Evolutionary conservation across 1,140 invertebrate genomes (phyloP).

Genomic region (Drosophila hydei): DNA sequence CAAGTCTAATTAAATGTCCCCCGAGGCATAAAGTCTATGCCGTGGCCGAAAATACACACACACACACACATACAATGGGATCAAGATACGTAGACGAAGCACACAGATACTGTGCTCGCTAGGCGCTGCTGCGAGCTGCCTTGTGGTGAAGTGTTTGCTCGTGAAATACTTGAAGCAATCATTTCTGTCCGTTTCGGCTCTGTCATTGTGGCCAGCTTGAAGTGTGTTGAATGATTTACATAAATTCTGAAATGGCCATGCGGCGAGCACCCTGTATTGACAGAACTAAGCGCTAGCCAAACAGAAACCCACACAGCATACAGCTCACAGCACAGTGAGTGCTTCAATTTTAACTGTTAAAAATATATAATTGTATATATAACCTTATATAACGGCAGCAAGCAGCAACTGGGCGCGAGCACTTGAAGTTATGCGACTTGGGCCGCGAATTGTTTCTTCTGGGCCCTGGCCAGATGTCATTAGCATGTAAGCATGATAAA

Average conservation of each 20-base stretch:
- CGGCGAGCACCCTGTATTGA: constrained; percentile 68
- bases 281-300: constrained; percentile 74
- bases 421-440: constrained; percentile 41
- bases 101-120: constrained; percentile 23
- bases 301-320: constrained; percentile 65
- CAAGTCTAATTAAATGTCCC: constrained; percentile 78
- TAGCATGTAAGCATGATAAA: constrained; percentile 82
- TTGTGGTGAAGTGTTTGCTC: constrained; percentile 68
- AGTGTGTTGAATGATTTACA: constrained; percentile 78
- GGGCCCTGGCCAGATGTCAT: constrained; percentile 66
- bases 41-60: constrained; percentile 24
- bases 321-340: constrained; percentile 6
- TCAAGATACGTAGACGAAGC: constrained; percentile 17
- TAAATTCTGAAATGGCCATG: constrained; percentile 74
- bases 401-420: constrained; percentile 39
- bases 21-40: constrained; percentile 57
- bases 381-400: constrained; percentile 61
- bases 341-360: constrained; percentile 67
- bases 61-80: constrained; percentile 20
- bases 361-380: constrained; percentile 66
- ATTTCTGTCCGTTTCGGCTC: constrained; percentile 63
- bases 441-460: constrained; percentile 37
- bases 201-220: constrained; percentile 74
- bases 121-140: constrained; percentile 6
- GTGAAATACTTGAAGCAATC: constrained; percentile 76